phyloP scores from a whole-genome alignment of 2,797 vertebrate species.

The Phalanger gymnotis region DNA sequence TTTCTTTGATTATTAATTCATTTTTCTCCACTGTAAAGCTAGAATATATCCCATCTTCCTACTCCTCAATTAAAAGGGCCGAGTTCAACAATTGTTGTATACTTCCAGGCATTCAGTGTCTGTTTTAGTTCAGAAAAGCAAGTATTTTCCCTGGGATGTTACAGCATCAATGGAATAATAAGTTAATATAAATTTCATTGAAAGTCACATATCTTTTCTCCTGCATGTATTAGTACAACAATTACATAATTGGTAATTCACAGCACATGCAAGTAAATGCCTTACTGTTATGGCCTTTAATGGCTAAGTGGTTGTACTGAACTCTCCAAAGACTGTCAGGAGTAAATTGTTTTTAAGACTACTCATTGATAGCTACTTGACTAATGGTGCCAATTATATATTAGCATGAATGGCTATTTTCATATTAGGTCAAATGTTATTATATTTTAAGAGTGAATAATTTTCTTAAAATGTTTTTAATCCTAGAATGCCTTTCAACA shows the following conservation, averaged over 20 bases:
- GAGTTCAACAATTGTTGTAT: background rate
- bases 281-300: background rate
- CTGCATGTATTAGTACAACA: background rate
- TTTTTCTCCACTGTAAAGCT: background rate
- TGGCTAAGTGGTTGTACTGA: background rate
- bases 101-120: background rate
- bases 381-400: background rate
- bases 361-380: background rate
- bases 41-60: background rate
- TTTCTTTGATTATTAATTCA: background rate
- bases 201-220: background rate
- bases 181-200: background rate
- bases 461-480: background rate
- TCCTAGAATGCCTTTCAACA: constrained; percentile 42
- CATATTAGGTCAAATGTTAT: background rate
- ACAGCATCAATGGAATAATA: background rate
- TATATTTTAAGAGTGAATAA: background rate
- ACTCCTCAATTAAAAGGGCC: background rate
- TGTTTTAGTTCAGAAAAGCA: background rate
- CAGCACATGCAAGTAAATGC: background rate
- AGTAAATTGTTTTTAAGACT: background rate
- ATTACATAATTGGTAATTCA: background rate
- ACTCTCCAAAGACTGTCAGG: background rate
- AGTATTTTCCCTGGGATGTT: background rate
- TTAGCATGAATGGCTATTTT: background rate